Conservation (phyloP, 2,797 vertebrate genomes). For the Chaenodraco wilsoni region DNA sequence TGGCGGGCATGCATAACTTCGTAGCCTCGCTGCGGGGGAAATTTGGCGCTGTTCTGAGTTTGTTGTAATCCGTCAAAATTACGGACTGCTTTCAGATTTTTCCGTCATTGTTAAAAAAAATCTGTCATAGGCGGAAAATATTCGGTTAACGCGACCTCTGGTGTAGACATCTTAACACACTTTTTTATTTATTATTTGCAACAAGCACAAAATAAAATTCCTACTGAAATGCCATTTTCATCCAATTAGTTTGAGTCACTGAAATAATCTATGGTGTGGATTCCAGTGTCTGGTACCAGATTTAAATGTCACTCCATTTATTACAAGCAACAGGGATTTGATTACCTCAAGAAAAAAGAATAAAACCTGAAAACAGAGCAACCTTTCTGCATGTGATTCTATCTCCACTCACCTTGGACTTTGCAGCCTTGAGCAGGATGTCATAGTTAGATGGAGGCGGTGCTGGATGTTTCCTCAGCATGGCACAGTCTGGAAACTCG, state of each 20-base stretch:
- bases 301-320: not conserved
- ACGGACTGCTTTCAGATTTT: too few species aligned
- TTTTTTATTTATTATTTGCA: not conserved
- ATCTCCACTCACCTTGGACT: slow-evolving; percentile 85
- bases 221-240: not conserved
- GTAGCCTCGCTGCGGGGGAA: too few species aligned
- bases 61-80: too few species aligned
- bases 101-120: too few species aligned
- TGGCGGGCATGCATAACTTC: too few species aligned
- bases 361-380: not conserved
- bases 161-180: not conserved
- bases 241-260: not conserved
- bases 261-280: not conserved
- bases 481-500: slow-evolving; percentile 94
- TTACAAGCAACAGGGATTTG: not conserved
- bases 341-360: not conserved
- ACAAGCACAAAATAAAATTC: not conserved
- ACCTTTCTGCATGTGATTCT: not conserved
- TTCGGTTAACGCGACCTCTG: too few species aligned
- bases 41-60: too few species aligned
- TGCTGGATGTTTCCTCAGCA: slow-evolving; percentile 95
- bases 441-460: slow-evolving; percentile 97
- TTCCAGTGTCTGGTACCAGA: not conserved
- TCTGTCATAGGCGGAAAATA: too few species aligned
- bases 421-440: slow-evolving; percentile 92